Conservation (phyloP, 2,888 invertebrate species). For the Mythimna vitellina region DNA sequence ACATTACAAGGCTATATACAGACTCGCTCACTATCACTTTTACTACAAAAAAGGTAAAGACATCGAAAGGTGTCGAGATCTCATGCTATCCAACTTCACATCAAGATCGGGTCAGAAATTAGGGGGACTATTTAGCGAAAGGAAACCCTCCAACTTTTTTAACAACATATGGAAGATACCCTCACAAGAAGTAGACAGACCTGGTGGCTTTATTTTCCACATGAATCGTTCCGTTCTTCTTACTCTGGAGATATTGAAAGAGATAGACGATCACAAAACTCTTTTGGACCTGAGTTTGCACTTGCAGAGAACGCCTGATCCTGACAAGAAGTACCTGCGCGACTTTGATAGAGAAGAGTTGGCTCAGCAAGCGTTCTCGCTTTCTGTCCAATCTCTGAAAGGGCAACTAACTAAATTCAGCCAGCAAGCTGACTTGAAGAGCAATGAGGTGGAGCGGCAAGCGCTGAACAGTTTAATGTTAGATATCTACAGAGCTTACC, state of each 20-base stretch:
- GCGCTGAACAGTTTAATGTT: slow-evolving; percentile 88
- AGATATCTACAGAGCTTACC: slow-evolving; percentile 93
- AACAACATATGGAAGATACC: slow-evolving; percentile 98
- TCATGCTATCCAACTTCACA: slow-evolving; percentile 93
- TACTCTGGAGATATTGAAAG: slow-evolving; percentile 95
- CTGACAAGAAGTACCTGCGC: slow-evolving; percentile 96
- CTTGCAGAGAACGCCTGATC: slow-evolving; percentile 95
- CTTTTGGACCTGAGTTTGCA: slow-evolving; percentile 95
- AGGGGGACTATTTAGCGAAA: slow-evolving; percentile 96
- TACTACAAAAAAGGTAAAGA: slow-evolving; percentile 93
- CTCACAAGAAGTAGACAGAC: slow-evolving; percentile 96
- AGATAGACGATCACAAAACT: slow-evolving; percentile 94
- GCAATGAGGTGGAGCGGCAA: slow-evolving; percentile 85
- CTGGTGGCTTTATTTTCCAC: slow-evolving; percentile 97
- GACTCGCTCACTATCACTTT: slow-evolving; percentile 96
- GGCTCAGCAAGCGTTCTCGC: slow-evolving; percentile 94
- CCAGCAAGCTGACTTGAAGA: slow-evolving; percentile 86
- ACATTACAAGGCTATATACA: slow-evolving; percentile 98
- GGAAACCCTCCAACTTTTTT: slow-evolving; percentile 96
- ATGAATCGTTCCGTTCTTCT: slow-evolving; percentile 96
- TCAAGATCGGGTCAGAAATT: slow-evolving; percentile 92
- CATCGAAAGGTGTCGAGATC: slow-evolving; percentile 92
- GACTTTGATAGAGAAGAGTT: slow-evolving; percentile 96
- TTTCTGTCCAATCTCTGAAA: slow-evolving; percentile 93
- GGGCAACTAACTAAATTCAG: slow-evolving; percentile 91